These are phyloP conservation scores for Temnothorax ravouxi DNA, from an alignment of 2,888 invertebrate genomes.

Conservation along the genomic window DNA sequence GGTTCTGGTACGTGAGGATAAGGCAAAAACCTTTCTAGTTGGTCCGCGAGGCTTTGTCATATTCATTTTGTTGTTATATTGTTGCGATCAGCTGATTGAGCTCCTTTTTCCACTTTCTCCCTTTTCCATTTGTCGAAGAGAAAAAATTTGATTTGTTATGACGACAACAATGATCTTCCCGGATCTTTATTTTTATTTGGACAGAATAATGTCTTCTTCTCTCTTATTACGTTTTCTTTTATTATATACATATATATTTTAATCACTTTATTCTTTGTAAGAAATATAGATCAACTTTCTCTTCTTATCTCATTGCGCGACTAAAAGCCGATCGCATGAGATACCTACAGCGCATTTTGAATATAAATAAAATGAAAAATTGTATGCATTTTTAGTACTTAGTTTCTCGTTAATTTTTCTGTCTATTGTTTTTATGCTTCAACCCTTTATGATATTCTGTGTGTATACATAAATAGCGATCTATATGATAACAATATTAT, in stretches of 20 bases:
- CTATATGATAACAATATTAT: conserved; percentile 23
- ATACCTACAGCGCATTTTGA: neutral
- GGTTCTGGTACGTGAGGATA: conserved; percentile 70
- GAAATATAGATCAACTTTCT: neutral
- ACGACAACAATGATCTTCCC: neutral
- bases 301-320: neutral
- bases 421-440: neutral
- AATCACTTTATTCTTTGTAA: neutral
- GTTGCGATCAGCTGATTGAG: conserved; percentile 3
- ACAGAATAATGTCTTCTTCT: neutral
- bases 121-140: neutral
- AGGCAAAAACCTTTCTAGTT: conserved; percentile 45
- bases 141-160: neutral
- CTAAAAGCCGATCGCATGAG: neutral
- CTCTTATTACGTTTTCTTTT: neutral
- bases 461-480: neutral
- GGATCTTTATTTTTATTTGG: conserved; percentile 2
- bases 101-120: neutral
- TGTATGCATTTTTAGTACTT: neutral
- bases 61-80: neutral
- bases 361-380: conserved; percentile 1
- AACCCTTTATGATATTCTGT: neutral
- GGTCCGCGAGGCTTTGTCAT: neutral
- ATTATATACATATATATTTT: neutral
- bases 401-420: neutral